A percentile compares a stretch with the other conserved stretches of the same genome.
These are phyloP conservation scores for Tricholauxania praeusta DNA, from an alignment of 2,888 invertebrate species.

Conservation along the genomic window DNA sequence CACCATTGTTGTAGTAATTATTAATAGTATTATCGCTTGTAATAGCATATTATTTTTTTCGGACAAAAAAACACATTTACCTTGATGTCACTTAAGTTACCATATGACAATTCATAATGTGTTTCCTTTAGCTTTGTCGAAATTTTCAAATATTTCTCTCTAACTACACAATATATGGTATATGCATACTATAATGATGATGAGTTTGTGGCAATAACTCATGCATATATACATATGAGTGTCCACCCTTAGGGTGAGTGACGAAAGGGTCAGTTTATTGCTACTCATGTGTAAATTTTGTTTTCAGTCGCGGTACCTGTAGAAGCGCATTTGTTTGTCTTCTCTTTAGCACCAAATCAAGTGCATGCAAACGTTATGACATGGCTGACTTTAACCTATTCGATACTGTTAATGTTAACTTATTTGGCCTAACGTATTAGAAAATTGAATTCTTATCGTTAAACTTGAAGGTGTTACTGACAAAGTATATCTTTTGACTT, in stretches of 20 bases:
- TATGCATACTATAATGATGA: conserved; percentile 23
- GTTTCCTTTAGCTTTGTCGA: background rate
- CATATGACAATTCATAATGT: conserved; percentile 27
- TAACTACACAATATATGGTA: too few relatives aligned
- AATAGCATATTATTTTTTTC: background rate
- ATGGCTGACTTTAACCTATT: background rate
- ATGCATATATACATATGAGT: background rate
- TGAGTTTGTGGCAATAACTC: conserved; percentile 24
- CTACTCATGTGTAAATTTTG: background rate
- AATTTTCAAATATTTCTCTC: background rate
- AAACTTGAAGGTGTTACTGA: too few relatives aligned
- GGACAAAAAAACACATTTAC: background rate
- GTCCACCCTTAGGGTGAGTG: conserved; percentile 33
- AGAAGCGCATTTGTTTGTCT: conserved; percentile 21
- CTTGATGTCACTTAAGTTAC: conserved; percentile 7
- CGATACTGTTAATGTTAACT: background rate
- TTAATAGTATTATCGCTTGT: background rate
- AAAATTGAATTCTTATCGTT: too few relatives aligned
- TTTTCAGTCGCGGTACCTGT: conserved; percentile 19
- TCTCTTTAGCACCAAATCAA: conserved; percentile 31
- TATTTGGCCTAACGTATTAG: too few relatives aligned
- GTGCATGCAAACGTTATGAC: background rate
- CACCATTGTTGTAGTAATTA: conserved; percentile 2
- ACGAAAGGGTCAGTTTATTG: conserved; percentile 29
- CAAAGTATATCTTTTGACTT: too few relatives aligned